Evolutionary conservation across 2,113 vertebrate genomes (phyloP).

Genomic region (Danionella cerebrum): DNA sequence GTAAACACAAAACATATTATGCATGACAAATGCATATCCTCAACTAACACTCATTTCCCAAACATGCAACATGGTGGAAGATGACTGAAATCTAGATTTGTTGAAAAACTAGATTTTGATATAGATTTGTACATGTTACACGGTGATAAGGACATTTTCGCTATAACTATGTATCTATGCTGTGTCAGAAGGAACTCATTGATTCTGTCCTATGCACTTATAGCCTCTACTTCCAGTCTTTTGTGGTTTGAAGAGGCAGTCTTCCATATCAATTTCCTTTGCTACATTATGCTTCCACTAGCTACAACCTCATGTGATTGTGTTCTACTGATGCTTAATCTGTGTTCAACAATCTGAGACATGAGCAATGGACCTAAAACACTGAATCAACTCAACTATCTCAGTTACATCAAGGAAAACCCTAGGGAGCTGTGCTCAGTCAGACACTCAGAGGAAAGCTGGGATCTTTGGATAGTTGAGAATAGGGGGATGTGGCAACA

Average conservation of each 20-base stretch:
- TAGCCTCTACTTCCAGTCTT: background rate
- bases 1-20: slow-evolving; percentile 12
- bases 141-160: too few relatives aligned
- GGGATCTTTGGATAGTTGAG: background rate
- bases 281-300: background rate
- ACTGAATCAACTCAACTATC: background rate
- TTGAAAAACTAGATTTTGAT: slow-evolving; percentile 13
- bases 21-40: background rate
- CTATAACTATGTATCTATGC: too few relatives aligned
- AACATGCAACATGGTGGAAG: background rate
- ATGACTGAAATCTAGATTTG: background rate
- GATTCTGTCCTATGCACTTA: background rate
- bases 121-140: too few relatives aligned
- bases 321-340: background rate
- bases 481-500: slow-evolving; percentile 28
- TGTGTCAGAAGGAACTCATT: background rate
- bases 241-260: background rate
- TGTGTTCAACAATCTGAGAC: background rate
- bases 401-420: background rate
- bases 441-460: slow-evolving; percentile 7
- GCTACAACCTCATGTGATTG: background rate
- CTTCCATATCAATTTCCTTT: background rate
- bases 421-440: background rate
- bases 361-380: background rate
- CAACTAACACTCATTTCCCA: background rate